Evolutionary conservation across 2,797 vertebrate genomes (phyloP).

Genomic region (Vireo griseus): DNA sequence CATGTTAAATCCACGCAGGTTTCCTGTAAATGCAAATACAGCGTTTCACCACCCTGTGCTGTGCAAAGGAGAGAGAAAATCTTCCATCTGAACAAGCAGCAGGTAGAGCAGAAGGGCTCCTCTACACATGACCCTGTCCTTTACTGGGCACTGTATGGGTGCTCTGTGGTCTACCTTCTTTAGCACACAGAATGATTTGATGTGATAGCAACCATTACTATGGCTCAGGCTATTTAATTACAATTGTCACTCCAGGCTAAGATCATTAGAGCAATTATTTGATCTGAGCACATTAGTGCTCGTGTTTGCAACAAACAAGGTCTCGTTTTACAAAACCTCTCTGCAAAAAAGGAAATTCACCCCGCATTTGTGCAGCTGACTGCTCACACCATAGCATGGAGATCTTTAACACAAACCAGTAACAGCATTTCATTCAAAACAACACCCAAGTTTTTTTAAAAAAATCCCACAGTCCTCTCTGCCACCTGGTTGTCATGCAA

Average conservation of each 20-base stretch:
- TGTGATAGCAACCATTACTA: background rate
- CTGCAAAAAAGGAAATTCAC: background rate
- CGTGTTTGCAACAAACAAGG: background rate
- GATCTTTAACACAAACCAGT: background rate
- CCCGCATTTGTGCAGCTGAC: background rate
- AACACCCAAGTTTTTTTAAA: background rate
- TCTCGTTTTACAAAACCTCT: background rate
- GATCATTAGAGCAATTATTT: conserved; percentile 36
- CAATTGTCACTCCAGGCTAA: background rate
- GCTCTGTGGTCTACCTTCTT: background rate
- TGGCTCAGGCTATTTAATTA: conserved; percentile 5
- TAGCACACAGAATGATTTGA: background rate
- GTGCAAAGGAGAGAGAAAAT: background rate
- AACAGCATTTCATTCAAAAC: background rate
- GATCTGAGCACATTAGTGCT: background rate
- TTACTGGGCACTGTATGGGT: background rate
- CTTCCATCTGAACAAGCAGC: background rate
- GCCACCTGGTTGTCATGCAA: background rate
- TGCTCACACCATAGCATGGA: background rate
- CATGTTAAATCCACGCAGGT: conserved; percentile 86
- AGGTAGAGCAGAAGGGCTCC: background rate
- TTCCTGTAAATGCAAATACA: conserved; percentile 72
- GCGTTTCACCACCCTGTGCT: background rate
- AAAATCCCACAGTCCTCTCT: background rate
- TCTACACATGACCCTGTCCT: background rate